Conservation (phyloP, 2,797 vertebrate genomes). For the Huso huso region DNA sequence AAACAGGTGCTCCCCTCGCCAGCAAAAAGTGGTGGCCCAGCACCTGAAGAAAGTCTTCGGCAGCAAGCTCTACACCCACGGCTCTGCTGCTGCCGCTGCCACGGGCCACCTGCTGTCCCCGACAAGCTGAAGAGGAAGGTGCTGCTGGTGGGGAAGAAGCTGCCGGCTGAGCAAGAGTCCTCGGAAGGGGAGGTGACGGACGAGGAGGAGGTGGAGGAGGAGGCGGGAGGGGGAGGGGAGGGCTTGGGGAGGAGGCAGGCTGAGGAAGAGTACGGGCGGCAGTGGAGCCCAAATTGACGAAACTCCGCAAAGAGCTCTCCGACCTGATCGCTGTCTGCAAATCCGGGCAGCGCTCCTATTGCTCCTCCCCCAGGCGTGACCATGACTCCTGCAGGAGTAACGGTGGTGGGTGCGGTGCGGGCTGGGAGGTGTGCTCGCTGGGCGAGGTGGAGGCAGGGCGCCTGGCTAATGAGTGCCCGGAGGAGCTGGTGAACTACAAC, state of each 20-base stretch:
- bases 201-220: conserved; percentile 84
- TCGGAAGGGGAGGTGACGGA: conserved; percentile 91
- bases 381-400: conserved; percentile 44
- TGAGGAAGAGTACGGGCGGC: conserved; percentile 61
- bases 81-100: conserved; percentile 56
- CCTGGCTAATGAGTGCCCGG: conserved; percentile 83
- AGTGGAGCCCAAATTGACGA: conserved; percentile 72
- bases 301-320: conserved; percentile 80
- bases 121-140: conserved; percentile 85
- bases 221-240: conserved; percentile 80
- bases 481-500: conserved; percentile 92
- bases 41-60: conserved; percentile 83
- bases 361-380: conserved; percentile 57
- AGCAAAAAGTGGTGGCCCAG: conserved; percentile 81
- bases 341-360: conserved; percentile 56
- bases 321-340: conserved; percentile 75
- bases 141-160: conserved; percentile 84
- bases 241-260: conserved; percentile 92
- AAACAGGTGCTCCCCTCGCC: conserved; percentile 78
- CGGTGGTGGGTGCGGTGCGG: conserved; percentile 23
- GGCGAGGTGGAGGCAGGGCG: conserved; percentile 86
- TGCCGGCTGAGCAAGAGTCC: conserved; percentile 61
- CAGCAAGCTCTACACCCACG: conserved; percentile 73
- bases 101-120: conserved; percentile 68
- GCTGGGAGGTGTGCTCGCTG: conserved; percentile 86